These are phyloP conservation scores for Drosophila seguyi DNA, from an alignment of 1,140 invertebrate genomes.

Conservation along the genomic window DNA sequence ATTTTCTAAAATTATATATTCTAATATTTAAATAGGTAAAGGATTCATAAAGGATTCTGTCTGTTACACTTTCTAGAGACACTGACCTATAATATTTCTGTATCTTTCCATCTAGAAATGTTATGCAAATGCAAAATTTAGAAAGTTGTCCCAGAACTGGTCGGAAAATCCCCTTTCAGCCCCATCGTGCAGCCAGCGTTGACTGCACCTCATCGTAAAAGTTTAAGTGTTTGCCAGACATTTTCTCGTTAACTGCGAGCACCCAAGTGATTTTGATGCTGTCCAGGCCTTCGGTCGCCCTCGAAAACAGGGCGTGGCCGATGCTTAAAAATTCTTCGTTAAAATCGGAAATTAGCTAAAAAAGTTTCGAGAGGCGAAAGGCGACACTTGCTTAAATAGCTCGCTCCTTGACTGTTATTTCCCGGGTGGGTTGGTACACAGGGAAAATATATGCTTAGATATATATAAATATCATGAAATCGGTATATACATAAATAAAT, in stretches of 20 bases:
- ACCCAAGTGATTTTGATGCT: conserved; percentile 72
- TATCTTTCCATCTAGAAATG: not conserved
- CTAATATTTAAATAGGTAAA: no score
- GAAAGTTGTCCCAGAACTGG: conserved; percentile 4
- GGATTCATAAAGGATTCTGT: not conserved
- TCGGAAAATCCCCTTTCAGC: not conserved
- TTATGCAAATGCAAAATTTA: conserved; percentile 8
- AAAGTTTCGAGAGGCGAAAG: conserved; percentile 66
- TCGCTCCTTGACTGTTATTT: conserved; percentile 34
- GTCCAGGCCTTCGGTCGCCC: conserved; percentile 43
- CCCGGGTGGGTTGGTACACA: conserved; percentile 3
- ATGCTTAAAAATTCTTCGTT: conserved; percentile 69
- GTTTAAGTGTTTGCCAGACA: conserved; percentile 81
- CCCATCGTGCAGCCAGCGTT: conserved; percentile 39
- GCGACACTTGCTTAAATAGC: conserved; percentile 70
- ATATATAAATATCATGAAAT: no score
- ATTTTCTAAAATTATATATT: no score
- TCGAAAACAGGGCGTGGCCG: conserved; percentile 27
- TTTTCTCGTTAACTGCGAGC: conserved; percentile 78
- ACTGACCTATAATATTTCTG: not conserved
- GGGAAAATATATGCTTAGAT: not conserved
- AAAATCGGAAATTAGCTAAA: conserved; percentile 79
- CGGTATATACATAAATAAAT: no score
- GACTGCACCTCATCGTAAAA: conserved; percentile 75
- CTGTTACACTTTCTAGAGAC: not conserved